Percentiles rank a stretch among this genome's conserved stretches.
phyloP scores from a whole-genome alignment of 2,888 invertebrate genomes.

The Apamea crenata region DNA sequence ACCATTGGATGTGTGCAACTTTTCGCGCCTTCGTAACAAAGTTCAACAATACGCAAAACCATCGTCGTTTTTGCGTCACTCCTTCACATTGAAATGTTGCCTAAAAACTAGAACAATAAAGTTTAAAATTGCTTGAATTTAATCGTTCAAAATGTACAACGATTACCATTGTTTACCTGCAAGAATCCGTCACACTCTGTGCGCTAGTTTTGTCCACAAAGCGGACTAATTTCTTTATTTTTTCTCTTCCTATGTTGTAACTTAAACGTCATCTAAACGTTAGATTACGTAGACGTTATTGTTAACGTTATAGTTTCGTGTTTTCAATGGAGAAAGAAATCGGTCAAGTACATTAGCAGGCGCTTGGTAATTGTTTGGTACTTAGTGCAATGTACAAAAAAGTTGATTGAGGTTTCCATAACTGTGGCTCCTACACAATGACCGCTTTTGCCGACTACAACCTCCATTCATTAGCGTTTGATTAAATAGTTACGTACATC shows the following conservation, averaged over 20 bases:
- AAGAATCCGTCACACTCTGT: slow-evolving; percentile 64
- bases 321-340: slow-evolving; percentile 42
- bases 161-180: slow-evolving; percentile 63
- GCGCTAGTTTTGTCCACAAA: slow-evolving; percentile 67
- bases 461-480: slow-evolving; percentile 35
- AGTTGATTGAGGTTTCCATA: slow-evolving; percentile 21
- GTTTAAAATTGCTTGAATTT: slow-evolving; percentile 29
- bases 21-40: slow-evolving; percentile 15
- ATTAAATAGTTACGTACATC: background rate
- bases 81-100: background rate
- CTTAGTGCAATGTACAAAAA: slow-evolving; percentile 19
- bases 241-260: slow-evolving; percentile 72
- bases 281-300: slow-evolving; percentile 59
- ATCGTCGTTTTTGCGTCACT: background rate
- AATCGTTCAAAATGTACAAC: slow-evolving; percentile 13
- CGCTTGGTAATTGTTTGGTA: slow-evolving; percentile 45
- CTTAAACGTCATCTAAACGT: slow-evolving; percentile 52
- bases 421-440: slow-evolving; percentile 27
- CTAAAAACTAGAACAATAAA: slow-evolving; percentile 14
- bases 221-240: slow-evolving; percentile 67
- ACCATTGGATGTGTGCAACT: slow-evolving; percentile 6
- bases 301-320: slow-evolving; percentile 38
- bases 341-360: slow-evolving; percentile 52
- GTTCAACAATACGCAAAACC: slow-evolving; percentile 34
- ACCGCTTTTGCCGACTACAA: slow-evolving; percentile 5